phyloP scores from a whole-genome alignment of 2,797 vertebrate species.

The Numenius phaeopus region DNA sequence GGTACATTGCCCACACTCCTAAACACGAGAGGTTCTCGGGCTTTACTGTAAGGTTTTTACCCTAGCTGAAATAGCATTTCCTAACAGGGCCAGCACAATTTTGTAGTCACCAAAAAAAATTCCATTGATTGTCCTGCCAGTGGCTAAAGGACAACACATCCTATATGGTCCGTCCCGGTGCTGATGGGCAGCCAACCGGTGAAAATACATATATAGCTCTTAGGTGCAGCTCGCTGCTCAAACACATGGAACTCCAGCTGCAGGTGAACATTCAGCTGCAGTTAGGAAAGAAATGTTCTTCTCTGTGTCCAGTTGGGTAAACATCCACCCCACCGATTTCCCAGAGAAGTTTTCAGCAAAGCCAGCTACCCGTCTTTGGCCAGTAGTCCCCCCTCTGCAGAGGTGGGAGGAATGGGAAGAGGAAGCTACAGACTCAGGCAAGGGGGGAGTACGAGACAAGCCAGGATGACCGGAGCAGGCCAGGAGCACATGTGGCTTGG shows the following conservation, averaged over 20 bases:
- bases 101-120: background rate
- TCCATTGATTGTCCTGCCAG: background rate
- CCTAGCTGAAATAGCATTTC: background rate
- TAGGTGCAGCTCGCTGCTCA: background rate
- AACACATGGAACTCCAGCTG: background rate
- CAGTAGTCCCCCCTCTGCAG: background rate
- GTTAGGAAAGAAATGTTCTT: background rate
- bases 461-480: background rate
- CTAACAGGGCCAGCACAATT: background rate
- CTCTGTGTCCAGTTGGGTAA: background rate
- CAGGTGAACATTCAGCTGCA: background rate
- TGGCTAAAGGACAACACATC: background rate
- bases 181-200: background rate
- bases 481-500: rapidly evolving
- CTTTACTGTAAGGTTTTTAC: background rate
- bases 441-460: background rate
- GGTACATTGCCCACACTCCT: background rate
- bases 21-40: background rate
- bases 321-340: background rate
- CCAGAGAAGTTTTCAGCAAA: background rate
- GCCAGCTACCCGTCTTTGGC: background rate
- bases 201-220: background rate
- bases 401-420: background rate
- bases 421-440: background rate
- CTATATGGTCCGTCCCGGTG: background rate